These are phyloP conservation scores for Plumapathes pennacea DNA, from an alignment of 92 coral and sea anemone species.

Conservation along the genomic window DNA sequence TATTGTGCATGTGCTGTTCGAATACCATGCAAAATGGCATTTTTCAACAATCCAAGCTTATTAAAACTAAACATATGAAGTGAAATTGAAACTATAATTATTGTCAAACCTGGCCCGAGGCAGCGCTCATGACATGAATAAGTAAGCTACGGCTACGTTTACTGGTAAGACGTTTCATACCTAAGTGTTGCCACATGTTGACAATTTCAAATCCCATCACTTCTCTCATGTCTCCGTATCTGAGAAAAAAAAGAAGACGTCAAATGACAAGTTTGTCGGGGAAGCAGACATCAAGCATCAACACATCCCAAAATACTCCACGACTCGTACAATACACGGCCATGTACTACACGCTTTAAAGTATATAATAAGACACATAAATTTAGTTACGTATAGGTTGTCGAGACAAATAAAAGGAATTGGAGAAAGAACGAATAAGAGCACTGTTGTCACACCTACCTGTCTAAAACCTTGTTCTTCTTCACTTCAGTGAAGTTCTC, in stretches of 20 bases:
- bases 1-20: no score
- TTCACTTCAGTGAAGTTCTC: slow-evolving; percentile 94
- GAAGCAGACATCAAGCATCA: no score
- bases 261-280: not conserved
- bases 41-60: no score
- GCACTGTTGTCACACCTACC: slow-evolving; percentile 36
- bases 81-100: no score
- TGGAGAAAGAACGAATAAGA: not conserved
- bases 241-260: slow-evolving; percentile 3
- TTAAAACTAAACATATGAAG: no score
- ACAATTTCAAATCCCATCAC: slow-evolving; percentile 95
- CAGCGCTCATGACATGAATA: not conserved
- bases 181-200: slow-evolving; percentile 90
- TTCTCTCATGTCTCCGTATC: slow-evolving; percentile 97
- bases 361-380: no score
- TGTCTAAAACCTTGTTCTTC: slow-evolving; percentile 88
- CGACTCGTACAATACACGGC: no score
- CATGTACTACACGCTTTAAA: no score
- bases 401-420: no score
- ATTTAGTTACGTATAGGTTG: no score
- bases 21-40: not conserved
- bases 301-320: no score
- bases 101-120: not conserved
- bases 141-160: not conserved
- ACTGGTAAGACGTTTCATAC: slow-evolving; percentile 48